Percentiles rank a stretch among this genome's conserved stretches.
phyloP scores from a whole-genome alignment of 2,113 vertebrate genomes.

The Taurulus bubalis region DNA sequence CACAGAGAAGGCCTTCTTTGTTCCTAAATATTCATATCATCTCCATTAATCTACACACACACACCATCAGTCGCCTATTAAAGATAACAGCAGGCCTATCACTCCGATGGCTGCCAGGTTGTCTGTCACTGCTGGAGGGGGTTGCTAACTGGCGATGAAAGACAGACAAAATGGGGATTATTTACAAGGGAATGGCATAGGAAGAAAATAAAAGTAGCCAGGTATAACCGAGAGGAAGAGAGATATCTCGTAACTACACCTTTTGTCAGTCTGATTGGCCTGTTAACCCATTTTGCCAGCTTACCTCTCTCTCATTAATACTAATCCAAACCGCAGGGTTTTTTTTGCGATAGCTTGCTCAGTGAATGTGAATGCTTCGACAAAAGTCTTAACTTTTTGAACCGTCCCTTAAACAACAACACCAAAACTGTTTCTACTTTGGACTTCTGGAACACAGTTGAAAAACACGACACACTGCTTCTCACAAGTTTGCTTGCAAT shows the following conservation, averaged over 20 bases:
- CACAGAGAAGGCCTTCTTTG: slow-evolving; percentile 25
- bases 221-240: background rate
- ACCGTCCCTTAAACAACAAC: no score
- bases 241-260: slow-evolving; percentile 1
- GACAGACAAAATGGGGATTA: slow-evolving; percentile 6
- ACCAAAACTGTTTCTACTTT: no score
- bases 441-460: no score
- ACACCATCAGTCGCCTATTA: no score
- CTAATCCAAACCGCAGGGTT: background rate
- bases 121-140: slow-evolving; percentile 28
- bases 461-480: no score
- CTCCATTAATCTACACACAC: background rate
- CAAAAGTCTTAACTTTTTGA: no score
- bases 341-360: no score
- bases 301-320: no score
- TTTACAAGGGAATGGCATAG: slow-evolving; percentile 10
- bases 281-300: no score
- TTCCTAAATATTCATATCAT: slow-evolving; percentile 24
- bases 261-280: background rate
- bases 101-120: slow-evolving; percentile 16
- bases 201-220: background rate
- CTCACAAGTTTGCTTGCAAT: no score
- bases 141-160: slow-evolving; percentile 2
- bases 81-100: slow-evolving; percentile 28
- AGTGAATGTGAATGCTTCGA: no score